A percentile compares a stretch with the other conserved stretches of the same genome.
Conservation (phyloP, 2,888 invertebrate species). For the Pollenia labialis region DNA sequence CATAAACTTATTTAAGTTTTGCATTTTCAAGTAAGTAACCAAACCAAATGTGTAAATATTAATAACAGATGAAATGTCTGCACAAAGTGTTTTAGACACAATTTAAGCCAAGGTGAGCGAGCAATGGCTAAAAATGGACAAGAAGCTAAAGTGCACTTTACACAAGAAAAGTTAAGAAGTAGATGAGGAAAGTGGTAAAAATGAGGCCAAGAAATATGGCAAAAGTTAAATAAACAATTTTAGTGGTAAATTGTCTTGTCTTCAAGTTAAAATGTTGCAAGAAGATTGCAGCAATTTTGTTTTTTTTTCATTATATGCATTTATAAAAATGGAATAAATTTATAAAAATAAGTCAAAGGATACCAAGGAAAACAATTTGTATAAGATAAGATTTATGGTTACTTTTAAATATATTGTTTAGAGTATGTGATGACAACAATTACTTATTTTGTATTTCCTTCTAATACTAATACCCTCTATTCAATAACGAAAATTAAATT, state of each 20-base stretch:
- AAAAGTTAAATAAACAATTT: conserved; percentile 40
- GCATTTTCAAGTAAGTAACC: conserved; percentile 18
- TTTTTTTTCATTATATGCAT: not conserved
- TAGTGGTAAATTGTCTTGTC: conserved; percentile 22
- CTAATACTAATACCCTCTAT: too few species aligned
- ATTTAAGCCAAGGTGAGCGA: not conserved
- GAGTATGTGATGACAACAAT: too few species aligned
- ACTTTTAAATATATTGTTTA: too few species aligned
- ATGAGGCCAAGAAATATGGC: not conserved
- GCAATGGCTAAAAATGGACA: conserved; percentile 8
- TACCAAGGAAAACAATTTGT: too few species aligned
- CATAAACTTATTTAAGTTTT: conserved; percentile 42
- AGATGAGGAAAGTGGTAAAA: not conserved
- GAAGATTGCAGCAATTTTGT: not conserved
- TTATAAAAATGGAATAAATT: not conserved
- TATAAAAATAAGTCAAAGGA: too few species aligned
- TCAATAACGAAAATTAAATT: too few species aligned
- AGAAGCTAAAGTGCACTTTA: conserved; percentile 1
- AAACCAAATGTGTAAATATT: conserved; percentile 28
- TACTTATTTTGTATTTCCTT: too few species aligned
- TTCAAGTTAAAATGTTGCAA: conserved; percentile 32
- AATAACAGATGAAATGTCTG: not conserved
- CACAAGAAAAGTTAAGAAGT: conserved; percentile 7
- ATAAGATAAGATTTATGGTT: too few species aligned
- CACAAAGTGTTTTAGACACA: conserved; percentile 6